Base-by-base conservation (phyloP, 2,888 invertebrate species). In the Boloria selene region DNA sequence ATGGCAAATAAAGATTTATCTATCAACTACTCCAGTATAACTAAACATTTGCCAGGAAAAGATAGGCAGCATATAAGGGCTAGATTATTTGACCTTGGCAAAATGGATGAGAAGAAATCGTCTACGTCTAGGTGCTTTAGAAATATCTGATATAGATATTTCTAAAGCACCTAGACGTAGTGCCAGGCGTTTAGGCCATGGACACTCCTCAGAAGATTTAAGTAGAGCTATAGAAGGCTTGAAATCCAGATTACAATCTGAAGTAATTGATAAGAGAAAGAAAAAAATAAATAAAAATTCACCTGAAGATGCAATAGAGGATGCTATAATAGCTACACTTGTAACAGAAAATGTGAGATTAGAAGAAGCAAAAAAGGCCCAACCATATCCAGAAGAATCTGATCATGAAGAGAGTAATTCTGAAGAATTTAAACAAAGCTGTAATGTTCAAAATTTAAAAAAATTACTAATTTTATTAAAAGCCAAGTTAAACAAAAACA, bases 11-110 rank as follows among this genome's bases (percentile, higher is more conserved):
- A 93, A 93, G 91, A 87, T 55, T 70, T 77, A 1, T 65, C 71
- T 14, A 73, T 76, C 49, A 85, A 82, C 69, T 92, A 80, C 80
- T 79, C 92, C 0, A 82, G 79, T 62, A 92, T 95, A 63, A 86
- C 93, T 3, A 81, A 86, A 56, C 77, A 84, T 69, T 89, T 96
- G 66, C 86, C 91, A 7, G 88, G 93, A 4, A 94, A 94, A 75
- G 90, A 91, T 45, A 86, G 95, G 53, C 89, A 88, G 3, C 93
- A 94, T 74, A 86, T 95, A 58, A 90, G 95, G 47, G 93, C 94
- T 59, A 93, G 96, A 26, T n/a, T 94, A 93, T 76, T 53, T 81
- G 0, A 92, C 93, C 0, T 88, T 95, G n/a, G 76, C 85, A 55
- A 88, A 84, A 67, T 94, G 93, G 86, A 82, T 94, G 58, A 82